Base-by-base conservation (phyloP, 2,888 invertebrate species). In the Endomychus coccineus region DNA sequence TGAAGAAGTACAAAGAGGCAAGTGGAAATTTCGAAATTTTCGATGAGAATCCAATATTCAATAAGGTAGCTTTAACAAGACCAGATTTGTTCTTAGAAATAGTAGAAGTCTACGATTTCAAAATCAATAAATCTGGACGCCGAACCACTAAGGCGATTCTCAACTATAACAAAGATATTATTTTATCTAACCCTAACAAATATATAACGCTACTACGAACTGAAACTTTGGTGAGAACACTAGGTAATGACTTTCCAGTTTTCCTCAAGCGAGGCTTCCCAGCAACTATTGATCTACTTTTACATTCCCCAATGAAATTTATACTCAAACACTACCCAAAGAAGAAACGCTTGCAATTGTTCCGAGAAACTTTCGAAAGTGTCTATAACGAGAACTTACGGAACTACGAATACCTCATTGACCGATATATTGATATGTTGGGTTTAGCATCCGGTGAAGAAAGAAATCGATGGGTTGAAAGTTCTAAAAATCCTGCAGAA, bases 401-500 rank as follows among this genome's bases (percentile, higher is more conserved):
- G n/a, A 6, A 9, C 2, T 3, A 5, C 17, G 3, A 34, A 34
- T 14, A n/a, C 17, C 6, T n/a, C 15, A 2, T 14, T 34, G 13
- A 27, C 14, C 4, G 11, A 27, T n/a, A n/a, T n/a, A n/a, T n/a
- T n/a, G n/a, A n/a, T n/a, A n/a, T n/a, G n/a, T n/a, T n/a, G n/a
- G n/a, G n/a, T n/a, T n/a, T n/a, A n/a, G n/a, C n/a, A n/a, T n/a
- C n/a, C n/a, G 17, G 21, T 9, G 34, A 34, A 13, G 19, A 16
- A 14, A 27, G 34, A n/a, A 27, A 34, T 15, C 27, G 21, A 13
- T 34, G 34, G 34, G 27, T 34, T 12, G 19, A 34, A 14, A 9
- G 14, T 7, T 27, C 27, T 13, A n/a, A 19, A 10, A 34, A 21
- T 10, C 14, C 11, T 25, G 15, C 11, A n/a, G n/a, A 10, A 27